phyloP scores from a whole-genome alignment of 2,113 vertebrate species.

The Phalacrocorax aristotelis region DNA sequence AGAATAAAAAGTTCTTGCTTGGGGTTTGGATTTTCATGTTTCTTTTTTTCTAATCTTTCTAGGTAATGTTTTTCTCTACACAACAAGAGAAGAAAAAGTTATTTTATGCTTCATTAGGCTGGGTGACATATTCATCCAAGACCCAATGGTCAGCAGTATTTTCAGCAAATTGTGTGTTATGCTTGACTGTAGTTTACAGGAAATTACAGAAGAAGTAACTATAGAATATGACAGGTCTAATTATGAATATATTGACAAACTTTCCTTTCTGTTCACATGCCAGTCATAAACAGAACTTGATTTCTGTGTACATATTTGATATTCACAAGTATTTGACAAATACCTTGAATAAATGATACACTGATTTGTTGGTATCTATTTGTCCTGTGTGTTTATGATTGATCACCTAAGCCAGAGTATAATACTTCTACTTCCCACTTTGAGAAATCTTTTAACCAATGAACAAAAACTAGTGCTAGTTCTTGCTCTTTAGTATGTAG shows the following conservation, averaged over 20 bases:
- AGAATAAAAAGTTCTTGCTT: background rate
- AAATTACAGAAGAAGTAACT: background rate
- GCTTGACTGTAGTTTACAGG: background rate
- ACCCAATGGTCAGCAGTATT: background rate
- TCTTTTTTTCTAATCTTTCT: background rate
- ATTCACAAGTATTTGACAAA: background rate
- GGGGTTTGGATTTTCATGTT: background rate
- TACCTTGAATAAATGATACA: background rate
- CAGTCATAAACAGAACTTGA: background rate
- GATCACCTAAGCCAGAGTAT: background rate
- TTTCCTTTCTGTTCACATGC: background rate
- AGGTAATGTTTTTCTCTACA: background rate
- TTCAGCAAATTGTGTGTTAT: background rate
- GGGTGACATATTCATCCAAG: background rate
- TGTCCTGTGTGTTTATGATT: background rate
- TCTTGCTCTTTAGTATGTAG: background rate
- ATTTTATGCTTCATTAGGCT: slow-evolving; percentile 20
- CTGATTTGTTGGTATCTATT: background rate
- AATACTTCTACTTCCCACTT: background rate
- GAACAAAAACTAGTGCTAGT: background rate
- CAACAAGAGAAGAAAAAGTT: background rate
- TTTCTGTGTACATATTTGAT: background rate
- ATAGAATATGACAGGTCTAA: background rate
- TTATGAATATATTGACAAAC: background rate
- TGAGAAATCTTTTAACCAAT: background rate